Evolutionary conservation across 2,113 vertebrate species (phyloP).

Genomic region (Pangasianodon gigas): DNA sequence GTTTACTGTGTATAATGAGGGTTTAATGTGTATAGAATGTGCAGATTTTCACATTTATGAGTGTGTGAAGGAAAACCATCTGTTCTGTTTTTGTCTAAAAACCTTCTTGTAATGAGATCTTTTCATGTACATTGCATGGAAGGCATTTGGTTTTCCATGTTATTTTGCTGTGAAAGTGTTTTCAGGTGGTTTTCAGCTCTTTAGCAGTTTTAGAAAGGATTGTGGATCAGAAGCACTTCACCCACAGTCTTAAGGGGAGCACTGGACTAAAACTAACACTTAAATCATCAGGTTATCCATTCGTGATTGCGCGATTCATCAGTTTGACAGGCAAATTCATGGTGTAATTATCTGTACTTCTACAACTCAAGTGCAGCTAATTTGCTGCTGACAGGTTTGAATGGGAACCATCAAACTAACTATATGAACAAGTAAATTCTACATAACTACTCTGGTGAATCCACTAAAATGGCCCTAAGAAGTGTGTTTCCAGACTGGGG

Average conservation of each 20-base stretch:
- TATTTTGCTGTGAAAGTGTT: not conserved
- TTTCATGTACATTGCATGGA: not conserved
- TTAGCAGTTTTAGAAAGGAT: not conserved
- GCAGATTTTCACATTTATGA: constrained; percentile 51
- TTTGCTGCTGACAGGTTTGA: constrained; percentile 3
- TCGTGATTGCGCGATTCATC: constrained; percentile 15
- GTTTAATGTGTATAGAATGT: constrained; percentile 46
- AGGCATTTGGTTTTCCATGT: not conserved
- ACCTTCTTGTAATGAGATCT: constrained; percentile 2
- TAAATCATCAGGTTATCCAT: constrained; percentile 17
- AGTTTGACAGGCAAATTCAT: not conserved
- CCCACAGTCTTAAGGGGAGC: not conserved
- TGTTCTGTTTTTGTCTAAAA: constrained; percentile 37
- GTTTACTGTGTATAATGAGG: constrained; percentile 50
- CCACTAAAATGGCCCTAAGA: not conserved
- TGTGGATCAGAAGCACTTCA: not conserved
- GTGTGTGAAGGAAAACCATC: constrained; percentile 38
- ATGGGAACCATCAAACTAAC: not conserved
- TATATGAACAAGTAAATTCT: not conserved
- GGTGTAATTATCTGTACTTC: constrained; percentile 13
- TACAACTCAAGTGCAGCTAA: constrained; percentile 15
- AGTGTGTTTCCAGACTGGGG: not conserved
- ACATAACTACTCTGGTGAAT: not conserved
- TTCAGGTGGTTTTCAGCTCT: not conserved
- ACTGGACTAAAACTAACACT: not conserved